phyloP scores from a whole-genome alignment of 2,113 vertebrate species.

The Falco punctatus region DNA sequence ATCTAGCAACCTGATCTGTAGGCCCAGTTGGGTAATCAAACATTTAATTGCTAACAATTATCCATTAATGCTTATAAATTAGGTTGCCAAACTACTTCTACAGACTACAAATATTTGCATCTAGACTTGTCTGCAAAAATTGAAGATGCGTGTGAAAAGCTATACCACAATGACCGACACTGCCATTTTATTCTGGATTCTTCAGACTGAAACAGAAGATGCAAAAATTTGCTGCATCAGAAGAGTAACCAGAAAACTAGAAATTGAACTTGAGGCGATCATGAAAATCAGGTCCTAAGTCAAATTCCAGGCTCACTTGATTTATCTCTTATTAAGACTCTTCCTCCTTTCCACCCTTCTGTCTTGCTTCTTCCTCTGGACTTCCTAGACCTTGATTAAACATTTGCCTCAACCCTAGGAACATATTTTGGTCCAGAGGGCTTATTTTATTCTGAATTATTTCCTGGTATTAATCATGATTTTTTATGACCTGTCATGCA shows the following conservation, averaged over 20 bases:
- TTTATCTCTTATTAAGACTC: not conserved
- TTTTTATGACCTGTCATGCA: not conserved
- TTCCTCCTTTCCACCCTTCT: not conserved
- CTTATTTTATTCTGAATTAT: not conserved
- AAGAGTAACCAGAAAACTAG: not conserved
- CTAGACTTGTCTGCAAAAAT: not conserved
- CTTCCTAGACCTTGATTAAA: not conserved
- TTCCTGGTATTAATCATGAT: not conserved
- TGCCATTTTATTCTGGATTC: not conserved
- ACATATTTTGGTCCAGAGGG: not conserved
- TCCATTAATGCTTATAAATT: conserved; percentile 66
- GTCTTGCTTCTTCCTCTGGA: not conserved
- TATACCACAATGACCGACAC: accelerated
- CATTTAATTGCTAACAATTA: conserved; percentile 67
- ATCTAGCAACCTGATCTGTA: conserved; percentile 45
- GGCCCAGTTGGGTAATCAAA: conserved; percentile 63
- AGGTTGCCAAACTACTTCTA: conserved; percentile 41
- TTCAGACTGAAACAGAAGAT: not conserved
- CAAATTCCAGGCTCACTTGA: not conserved
- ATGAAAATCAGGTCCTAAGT: not conserved
- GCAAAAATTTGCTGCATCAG: not conserved
- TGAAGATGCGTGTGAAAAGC: not conserved
- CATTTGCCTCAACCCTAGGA: not conserved
- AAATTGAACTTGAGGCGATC: not conserved
- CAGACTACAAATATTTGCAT: conserved; percentile 56